Percentiles rank a stretch among this genome's conserved stretches.
phyloP scores from a whole-genome alignment of 1,140 invertebrate genomes.

The Drosophila varians region DNA sequence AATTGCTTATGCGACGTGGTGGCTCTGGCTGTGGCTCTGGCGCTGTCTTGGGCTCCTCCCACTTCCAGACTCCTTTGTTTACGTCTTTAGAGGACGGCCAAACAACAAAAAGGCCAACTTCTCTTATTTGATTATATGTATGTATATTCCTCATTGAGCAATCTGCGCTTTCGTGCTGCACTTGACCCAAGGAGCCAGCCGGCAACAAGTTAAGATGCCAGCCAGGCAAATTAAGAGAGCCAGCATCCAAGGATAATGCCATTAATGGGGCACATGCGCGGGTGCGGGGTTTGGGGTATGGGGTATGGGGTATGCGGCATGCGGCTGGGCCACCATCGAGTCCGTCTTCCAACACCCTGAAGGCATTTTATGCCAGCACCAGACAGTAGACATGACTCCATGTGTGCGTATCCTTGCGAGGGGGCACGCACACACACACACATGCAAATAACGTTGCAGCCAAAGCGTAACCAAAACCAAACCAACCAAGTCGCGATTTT shows the following conservation, averaged over 20 bases:
- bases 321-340: slow-evolving; percentile 15
- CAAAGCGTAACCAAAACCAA: slow-evolving; percentile 53
- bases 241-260: slow-evolving; percentile 53
- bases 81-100: slow-evolving; percentile 28
- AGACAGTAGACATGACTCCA: slow-evolving; percentile 40
- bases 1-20: slow-evolving; percentile 33
- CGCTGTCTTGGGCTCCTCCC: no score
- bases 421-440: slow-evolving; percentile 7
- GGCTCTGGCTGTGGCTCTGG: no score
- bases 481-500: slow-evolving; percentile 68
- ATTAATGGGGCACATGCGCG: slow-evolving; percentile 50
- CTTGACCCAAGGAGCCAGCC: slow-evolving; percentile 58
- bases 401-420: slow-evolving; percentile 37
- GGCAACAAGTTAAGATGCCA: slow-evolving; percentile 68
- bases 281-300: neutral
- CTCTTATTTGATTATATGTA: slow-evolving; percentile 53
- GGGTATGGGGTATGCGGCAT: no score
- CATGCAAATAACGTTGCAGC: slow-evolving; percentile 65
- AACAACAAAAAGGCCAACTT: slow-evolving; percentile 6
- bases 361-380: slow-evolving; percentile 63
- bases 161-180: slow-evolving; percentile 54
- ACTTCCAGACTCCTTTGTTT: slow-evolving; percentile 24
- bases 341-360: slow-evolving; percentile 33
- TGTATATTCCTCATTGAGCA: slow-evolving; percentile 61
- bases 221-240: slow-evolving; percentile 53